phyloP scores from a whole-genome alignment of 30 jellyfish, hydroid and myxozoan genomes.

The Cassiopea xamachana region DNA sequence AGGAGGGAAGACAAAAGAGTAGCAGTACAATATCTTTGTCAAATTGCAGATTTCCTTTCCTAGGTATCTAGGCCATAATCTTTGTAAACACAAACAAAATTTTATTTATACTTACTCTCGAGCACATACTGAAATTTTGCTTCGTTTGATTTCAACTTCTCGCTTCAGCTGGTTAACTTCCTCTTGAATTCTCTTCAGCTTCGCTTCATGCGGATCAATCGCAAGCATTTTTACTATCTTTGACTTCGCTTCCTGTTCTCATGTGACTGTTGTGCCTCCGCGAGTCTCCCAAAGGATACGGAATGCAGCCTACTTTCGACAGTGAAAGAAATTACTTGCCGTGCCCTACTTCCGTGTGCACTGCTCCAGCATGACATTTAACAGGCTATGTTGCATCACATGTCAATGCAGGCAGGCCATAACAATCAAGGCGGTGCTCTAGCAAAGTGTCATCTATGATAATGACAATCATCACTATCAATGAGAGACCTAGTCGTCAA shows the following conservation, averaged over 20 bases:
- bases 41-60: no score
- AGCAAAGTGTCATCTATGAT: not conserved
- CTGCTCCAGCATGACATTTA: not conserved
- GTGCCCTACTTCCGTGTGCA: slow-evolving; percentile 19
- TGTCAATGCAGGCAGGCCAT: not conserved
- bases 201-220: slow-evolving; percentile 36
- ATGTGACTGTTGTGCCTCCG: no score
- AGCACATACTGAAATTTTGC: slow-evolving; percentile 25
- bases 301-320: no score
- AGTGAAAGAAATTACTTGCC: not conserved
- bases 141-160: slow-evolving; percentile 35
- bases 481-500: no score
- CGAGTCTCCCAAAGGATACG: no score
- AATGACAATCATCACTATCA: not conserved
- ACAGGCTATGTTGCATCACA: not conserved
- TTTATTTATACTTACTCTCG: slow-evolving; percentile 21
- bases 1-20: no score
- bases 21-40: no score
- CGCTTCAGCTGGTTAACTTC: slow-evolving; percentile 35
- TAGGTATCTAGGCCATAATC: no score
- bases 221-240: not conserved
- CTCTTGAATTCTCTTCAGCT: slow-evolving; percentile 26
- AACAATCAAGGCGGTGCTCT: not conserved
- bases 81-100: no score
- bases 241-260: no score